These are phyloP conservation scores for Melikaiella ostensackeni DNA, from an alignment of 2,888 invertebrate species.

Conservation along the genomic window DNA sequence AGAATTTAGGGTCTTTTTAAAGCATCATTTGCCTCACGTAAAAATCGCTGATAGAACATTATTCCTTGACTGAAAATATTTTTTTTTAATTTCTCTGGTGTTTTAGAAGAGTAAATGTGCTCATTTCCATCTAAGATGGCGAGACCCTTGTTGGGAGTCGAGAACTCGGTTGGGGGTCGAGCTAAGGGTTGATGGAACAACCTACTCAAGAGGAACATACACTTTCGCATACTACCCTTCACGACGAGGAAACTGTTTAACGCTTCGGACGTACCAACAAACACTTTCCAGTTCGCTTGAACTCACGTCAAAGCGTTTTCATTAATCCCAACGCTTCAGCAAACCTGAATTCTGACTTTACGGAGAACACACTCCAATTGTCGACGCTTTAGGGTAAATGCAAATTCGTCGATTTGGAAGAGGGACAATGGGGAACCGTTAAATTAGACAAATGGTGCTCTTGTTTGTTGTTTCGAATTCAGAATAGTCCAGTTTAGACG, in stretches of 20 bases:
- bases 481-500: not conserved
- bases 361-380: conserved; percentile 19
- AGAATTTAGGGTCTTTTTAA: not conserved
- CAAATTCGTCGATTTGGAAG: conserved; percentile 12
- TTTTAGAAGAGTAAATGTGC: not conserved
- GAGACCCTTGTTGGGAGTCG: not conserved
- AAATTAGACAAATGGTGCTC: conserved; percentile 23
- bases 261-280: conserved; percentile 31
- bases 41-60: too few relatives aligned
- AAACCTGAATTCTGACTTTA: conserved; percentile 1
- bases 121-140: not conserved
- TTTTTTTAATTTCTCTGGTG: too few relatives aligned
- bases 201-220: conserved; percentile 4
- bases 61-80: too few relatives aligned
- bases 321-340: conserved; percentile 16
- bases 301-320: conserved; percentile 30
- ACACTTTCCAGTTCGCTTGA: conserved; percentile 28
- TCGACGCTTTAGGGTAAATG: conserved; percentile 12
- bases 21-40: not conserved
- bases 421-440: conserved; percentile 18
- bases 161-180: not conserved
- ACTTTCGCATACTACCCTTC: not conserved
- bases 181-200: conserved; percentile 11
- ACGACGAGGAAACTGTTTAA: conserved; percentile 13
- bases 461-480: not conserved